Base-by-base conservation (phyloP, 2,888 invertebrate genomes). In the Nebria salina region DNA sequence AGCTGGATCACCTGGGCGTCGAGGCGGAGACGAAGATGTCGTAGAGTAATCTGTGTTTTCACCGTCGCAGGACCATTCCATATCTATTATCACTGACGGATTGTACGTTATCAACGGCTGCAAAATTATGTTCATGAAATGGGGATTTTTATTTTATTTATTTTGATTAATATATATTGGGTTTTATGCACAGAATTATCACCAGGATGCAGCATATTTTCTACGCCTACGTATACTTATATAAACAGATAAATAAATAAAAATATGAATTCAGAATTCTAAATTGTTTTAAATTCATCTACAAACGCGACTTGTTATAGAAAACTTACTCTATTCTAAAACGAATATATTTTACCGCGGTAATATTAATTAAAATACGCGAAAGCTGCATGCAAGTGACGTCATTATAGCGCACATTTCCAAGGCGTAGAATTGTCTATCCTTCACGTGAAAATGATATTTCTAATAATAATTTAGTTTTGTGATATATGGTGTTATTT, bases 21-120 rank as follows among this genome's bases (percentile, higher is more conserved):
- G 86, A 2, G 54, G 54, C 34, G 85, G 84, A 2, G 87, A 87
- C 15, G 88, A 88, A 1, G 87, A 87, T 9, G 85, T 86, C 8
- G 86, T 86, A 83, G 87, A 87, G 82, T 86, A 87, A 82, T 88
- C 88, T 0, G 87, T 88, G 81, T 87, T 87, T 41, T 89, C 88
- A 72, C 88, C 88, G 82, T 88, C 88, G 41, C 85, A 85, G 68
- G 87, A 86, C 88, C 88, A 89, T 82, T 89, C 89, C 86, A 88
- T 86, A 42, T 88, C 87, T 8, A 54, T 8, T 42, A 83, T 83
- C 66, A 85, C 82, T 75, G 82, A 84, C 13, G 84, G 82, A 82
- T 82, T 84, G 73, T 82, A 84, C 20, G 86, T 87, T 83, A 87
- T 85, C 84, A 87, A 85, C 73, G 87, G 87, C 87, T 88, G 80